Evolutionary conservation across 2,888 invertebrate genomes (phyloP).

Genomic region (Lordiphosa fenestrarum): DNA sequence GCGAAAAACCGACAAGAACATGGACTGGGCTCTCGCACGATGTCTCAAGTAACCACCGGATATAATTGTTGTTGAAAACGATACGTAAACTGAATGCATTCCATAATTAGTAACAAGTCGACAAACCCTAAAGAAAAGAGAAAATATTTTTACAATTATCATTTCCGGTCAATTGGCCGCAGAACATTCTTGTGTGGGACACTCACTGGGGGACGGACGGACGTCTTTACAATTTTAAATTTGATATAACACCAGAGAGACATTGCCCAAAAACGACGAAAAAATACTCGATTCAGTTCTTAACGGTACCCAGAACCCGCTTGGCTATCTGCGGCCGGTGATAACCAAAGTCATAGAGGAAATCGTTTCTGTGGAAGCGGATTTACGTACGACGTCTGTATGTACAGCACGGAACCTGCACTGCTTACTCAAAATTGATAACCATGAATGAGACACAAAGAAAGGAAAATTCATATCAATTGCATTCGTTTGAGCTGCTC

Average conservation of each 20-base stretch:
- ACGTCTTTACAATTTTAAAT: constrained; percentile 30
- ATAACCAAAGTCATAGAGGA: constrained; percentile 40
- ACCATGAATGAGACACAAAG: constrained; percentile 45
- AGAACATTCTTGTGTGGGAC: constrained; percentile 18
- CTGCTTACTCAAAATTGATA: constrained; percentile 47
- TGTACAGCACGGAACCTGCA: constrained; percentile 19
- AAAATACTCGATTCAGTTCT: constrained; percentile 23
- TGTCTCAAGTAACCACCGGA: constrained; percentile 64
- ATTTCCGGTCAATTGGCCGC: constrained; percentile 60
- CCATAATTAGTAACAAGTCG: constrained; percentile 67
- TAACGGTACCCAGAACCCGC: constrained; percentile 45
- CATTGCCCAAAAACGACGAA: constrained; percentile 26
- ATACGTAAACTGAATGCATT: constrained; percentile 65
- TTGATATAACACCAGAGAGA: constrained; percentile 28
- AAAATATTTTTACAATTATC: constrained; percentile 69
- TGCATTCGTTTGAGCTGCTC: constrained; percentile 13
- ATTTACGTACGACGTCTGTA: constrained; percentile 4
- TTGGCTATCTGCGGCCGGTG: constrained; percentile 18
- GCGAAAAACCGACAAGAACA: constrained; percentile 10
- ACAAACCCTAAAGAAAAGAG: constrained; percentile 51
- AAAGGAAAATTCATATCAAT: constrained; percentile 55
- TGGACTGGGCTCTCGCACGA: constrained; percentile 2
- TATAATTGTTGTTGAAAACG: constrained; percentile 67
- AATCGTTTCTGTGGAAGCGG: constrained; percentile 40
- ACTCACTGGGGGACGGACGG: constrained; percentile 1